Evolutionary conservation across 2,113 vertebrate species (phyloP).

Genomic region (Cepphus grylle): DNA sequence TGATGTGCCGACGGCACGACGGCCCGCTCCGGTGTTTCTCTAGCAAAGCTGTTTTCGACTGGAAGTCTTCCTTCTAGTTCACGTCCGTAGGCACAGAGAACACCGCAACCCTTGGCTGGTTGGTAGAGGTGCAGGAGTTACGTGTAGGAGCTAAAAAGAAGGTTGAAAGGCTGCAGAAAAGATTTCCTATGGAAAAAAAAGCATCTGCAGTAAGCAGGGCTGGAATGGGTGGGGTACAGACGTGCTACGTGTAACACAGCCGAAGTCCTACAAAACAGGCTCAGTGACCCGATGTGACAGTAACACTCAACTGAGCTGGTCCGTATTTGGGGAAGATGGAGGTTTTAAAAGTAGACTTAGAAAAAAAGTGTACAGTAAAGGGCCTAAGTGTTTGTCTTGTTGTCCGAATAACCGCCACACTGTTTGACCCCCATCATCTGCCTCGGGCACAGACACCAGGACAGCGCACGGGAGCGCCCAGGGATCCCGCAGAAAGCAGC

Average conservation of each 20-base stretch:
- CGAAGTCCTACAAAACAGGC: neutral
- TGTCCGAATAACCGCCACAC: neutral
- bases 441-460: neutral
- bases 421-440: neutral
- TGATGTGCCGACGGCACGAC: neutral
- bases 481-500: neutral
- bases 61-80: neutral
- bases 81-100: neutral
- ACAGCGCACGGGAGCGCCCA: neutral
- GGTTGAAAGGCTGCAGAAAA: neutral
- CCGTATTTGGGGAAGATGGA: neutral
- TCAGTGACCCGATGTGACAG: neutral
- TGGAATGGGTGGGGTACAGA: neutral
- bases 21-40: accelerated
- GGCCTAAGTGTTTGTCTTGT: neutral
- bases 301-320: neutral
- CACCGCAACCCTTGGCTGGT: neutral
- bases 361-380: neutral
- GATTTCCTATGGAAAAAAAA: neutral
- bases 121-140: neutral
- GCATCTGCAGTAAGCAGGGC: neutral
- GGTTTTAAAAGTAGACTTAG: neutral
- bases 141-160: neutral
- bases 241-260: neutral
- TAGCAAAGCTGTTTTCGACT: neutral